Conservation (phyloP, 2,113 vertebrate genomes). For the Saimiri boliviensis region DNA sequence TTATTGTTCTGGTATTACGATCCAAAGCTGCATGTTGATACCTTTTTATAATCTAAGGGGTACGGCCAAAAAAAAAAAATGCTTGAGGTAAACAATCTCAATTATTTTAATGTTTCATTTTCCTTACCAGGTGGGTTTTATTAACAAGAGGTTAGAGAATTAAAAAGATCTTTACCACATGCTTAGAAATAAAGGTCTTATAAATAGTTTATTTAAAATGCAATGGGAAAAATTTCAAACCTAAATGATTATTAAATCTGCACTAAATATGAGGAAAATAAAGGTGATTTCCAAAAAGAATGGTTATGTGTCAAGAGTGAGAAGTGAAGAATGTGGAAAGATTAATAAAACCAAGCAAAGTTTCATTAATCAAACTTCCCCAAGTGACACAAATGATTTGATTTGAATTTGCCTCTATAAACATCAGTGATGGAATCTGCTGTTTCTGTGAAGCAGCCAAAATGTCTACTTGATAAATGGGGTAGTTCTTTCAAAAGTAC, state of each 20-base stretch:
- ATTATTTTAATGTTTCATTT: slow-evolving; percentile 42
- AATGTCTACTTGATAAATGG: slow-evolving; percentile 81
- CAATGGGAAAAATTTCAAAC: not conserved
- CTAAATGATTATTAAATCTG: slow-evolving; percentile 44
- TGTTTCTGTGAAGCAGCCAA: slow-evolving; percentile 80
- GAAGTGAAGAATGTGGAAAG: slow-evolving; percentile 54
- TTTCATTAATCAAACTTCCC: slow-evolving; percentile 72
- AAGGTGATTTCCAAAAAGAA: slow-evolving; percentile 62
- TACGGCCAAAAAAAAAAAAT: not conserved
- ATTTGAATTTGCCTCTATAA: slow-evolving; percentile 63
- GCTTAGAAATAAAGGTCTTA: slow-evolving; percentile 43
- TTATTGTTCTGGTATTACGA: not conserved
- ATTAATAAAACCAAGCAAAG: slow-evolving; percentile 69
- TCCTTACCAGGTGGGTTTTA: not conserved
- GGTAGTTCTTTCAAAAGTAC: slow-evolving; percentile 64
- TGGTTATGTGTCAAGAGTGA: slow-evolving; percentile 48
- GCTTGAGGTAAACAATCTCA: not conserved
- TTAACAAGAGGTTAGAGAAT: slow-evolving; percentile 14
- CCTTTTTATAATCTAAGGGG: not conserved
- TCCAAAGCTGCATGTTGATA: not conserved
- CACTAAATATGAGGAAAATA: slow-evolving; percentile 64
- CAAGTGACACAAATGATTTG: slow-evolving; percentile 55
- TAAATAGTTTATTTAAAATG: slow-evolving; percentile 23
- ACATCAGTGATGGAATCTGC: slow-evolving; percentile 62
- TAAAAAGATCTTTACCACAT: not conserved